Conservation (phyloP, 2,888 invertebrate species). For the Pasiphila rectangulata region DNA sequence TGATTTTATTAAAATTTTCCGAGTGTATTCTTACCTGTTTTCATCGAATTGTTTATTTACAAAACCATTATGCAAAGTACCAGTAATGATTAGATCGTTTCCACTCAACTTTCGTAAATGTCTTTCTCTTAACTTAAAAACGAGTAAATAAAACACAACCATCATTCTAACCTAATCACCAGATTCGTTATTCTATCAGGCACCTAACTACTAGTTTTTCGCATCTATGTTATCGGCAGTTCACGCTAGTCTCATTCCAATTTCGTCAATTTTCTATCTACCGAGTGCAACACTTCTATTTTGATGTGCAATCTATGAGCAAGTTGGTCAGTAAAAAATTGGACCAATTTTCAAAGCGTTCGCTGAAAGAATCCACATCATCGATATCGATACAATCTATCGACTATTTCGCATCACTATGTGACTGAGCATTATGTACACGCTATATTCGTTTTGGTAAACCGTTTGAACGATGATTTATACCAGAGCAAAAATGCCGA, state of each 20-base stretch:
- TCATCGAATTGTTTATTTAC: constrained; percentile 5
- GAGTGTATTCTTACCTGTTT: no score
- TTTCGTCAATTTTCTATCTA: constrained; percentile 55
- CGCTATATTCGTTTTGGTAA: constrained; percentile 47
- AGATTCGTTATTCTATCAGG: constrained; percentile 33
- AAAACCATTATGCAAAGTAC: constrained; percentile 14
- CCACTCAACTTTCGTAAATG: constrained; percentile 15
- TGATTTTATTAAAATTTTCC: constrained; percentile 4
- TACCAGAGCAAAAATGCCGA: constrained; percentile 57
- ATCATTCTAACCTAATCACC: constrained; percentile 28
- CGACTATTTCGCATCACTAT: constrained; percentile 46
- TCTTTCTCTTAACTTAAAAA: constrained; percentile 27
- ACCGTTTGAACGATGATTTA: constrained; percentile 30
- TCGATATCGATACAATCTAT: constrained; percentile 29
- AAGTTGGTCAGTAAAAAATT: constrained; percentile 61
- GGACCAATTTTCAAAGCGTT: constrained; percentile 62
- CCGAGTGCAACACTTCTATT: constrained; percentile 61
- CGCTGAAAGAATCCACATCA: constrained; percentile 40
- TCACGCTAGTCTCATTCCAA: constrained; percentile 56
- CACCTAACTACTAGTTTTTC: constrained; percentile 42
- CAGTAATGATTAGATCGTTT: constrained; percentile 8
- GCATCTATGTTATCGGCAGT: constrained; percentile 60
- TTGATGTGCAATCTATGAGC: constrained; percentile 71
- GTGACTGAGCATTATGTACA: constrained; percentile 60
- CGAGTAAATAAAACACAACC: constrained; percentile 34